A percentile compares a stretch with the other conserved stretches of the same genome.
Conservation (phyloP, 2,113 vertebrate genomes). For the Peromyscus leucopus region DNA sequence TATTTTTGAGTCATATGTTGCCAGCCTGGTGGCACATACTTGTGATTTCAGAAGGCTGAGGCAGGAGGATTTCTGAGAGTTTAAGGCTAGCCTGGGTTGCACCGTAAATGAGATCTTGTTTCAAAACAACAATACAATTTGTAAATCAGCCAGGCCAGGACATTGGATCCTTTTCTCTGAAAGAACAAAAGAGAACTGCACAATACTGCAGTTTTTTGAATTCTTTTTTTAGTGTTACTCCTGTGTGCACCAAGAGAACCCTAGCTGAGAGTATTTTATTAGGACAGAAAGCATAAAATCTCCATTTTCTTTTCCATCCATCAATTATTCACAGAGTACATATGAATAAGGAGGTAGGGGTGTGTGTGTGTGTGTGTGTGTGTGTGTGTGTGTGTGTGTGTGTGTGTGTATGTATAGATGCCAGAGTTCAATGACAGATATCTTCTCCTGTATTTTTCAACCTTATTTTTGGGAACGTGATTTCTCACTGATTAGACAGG, state of each 20-base stretch:
- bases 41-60: not conserved
- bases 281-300: conserved; percentile 1
- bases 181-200: not conserved
- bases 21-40: not conserved
- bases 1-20: not conserved
- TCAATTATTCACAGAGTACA: not conserved
- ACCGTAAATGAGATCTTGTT: not conserved
- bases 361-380: not conserved
- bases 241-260: not conserved
- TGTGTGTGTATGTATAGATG: not conserved
- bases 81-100: not conserved
- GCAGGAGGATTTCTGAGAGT: not conserved
- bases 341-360: not conserved
- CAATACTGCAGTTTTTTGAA: not conserved
- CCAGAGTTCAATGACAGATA: no score
- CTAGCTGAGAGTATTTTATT: not conserved
- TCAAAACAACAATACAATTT: not conserved
- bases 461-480: no score
- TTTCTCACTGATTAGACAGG: no score
- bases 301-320: not conserved
- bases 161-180: not conserved
- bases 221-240: not conserved
- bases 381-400: not conserved
- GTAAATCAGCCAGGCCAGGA: not conserved
- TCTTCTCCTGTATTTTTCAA: no score